These are phyloP conservation scores for Drosophila algonquin DNA, from an alignment of 2,888 invertebrate genomes.

Conservation along the genomic window DNA sequence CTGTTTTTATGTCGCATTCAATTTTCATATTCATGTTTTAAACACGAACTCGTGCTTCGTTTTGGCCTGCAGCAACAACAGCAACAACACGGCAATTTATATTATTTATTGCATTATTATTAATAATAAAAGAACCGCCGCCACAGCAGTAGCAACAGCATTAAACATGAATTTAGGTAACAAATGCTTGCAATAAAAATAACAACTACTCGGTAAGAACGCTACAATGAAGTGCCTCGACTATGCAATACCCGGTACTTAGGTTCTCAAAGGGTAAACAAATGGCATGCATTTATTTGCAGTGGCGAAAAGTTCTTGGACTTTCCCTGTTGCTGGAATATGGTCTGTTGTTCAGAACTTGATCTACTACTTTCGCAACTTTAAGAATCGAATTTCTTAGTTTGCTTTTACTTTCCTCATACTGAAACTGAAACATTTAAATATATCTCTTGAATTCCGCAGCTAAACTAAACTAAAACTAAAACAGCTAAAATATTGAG, in stretches of 20 bases:
- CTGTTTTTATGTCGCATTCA: constrained; percentile 61
- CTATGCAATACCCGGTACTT: not conserved
- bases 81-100: constrained; percentile 27
- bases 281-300: not conserved
- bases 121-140: constrained; percentile 17
- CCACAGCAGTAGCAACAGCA: constrained; percentile 6
- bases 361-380: not conserved
- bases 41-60: constrained; percentile 60
- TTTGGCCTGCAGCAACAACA: constrained; percentile 52
- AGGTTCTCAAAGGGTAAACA: not conserved
- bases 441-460: not conserved
- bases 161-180: not conserved
- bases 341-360: too few species aligned
- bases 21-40: constrained; percentile 64
- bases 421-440: not conserved
- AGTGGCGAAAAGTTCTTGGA: too few species aligned
- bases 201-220: not conserved
- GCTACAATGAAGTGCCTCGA: not conserved
- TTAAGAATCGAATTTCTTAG: not conserved
- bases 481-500: constrained; percentile 12
- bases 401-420: not conserved
- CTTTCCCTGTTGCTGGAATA: not conserved
- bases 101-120: constrained; percentile 41
- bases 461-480: too few species aligned
- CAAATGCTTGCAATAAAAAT: constrained; percentile 2